Base-by-base conservation (phyloP, 2,888 invertebrate species). In the Camptogramma bilineatum region DNA sequence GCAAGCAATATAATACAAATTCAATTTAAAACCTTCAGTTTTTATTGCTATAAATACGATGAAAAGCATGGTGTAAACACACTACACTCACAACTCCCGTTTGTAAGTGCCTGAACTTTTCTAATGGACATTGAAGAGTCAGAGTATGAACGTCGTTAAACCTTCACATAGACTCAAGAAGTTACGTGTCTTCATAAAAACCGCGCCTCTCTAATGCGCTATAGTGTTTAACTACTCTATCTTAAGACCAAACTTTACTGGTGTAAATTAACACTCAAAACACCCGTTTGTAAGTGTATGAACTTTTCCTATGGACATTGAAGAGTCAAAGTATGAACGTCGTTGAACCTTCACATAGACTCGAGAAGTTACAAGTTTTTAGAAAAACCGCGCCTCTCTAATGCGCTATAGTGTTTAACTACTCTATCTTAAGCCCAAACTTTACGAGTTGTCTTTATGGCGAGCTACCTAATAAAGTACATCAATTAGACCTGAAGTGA, bases 191-290 rank as follows among this genome's bases (percentile, higher is more conserved):
- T 28, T 28, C 7, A 8, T 1, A 28, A 28, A 28, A 21, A 21
- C 21, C 4, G 7, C 28, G 28, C 28, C 28, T 39, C 34, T 13
- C 34, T 13, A 39, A 13, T 13, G 51, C 53, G 28, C 34, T 21
- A 17, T 42, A 28, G 34, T 68, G 59, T 73, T 77, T 84, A 80
- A 79, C 18, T 48, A 74, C 74, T 73, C 67, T 69, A 68, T 71
- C 67, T 73, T 82, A 82, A 83, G 77, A 73, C 73, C 71, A 71
- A 71, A 79, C 77, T 82, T 81, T 82, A 82, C 73, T 24, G 24
- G 2, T 4, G 24, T 24, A 24, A 24, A 24, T 24, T 24, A 24
- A 24, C 5, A 5, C 24, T 24, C 24, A 4, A 24, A 24, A 24
- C 24, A 5, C 24, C n/a, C n/a, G n/a, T n/a, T n/a, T n/a, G n/a